Evolutionary conservation across 2,888 invertebrate genomes (phyloP).

Genomic region (Ochropleura leucogaster): DNA sequence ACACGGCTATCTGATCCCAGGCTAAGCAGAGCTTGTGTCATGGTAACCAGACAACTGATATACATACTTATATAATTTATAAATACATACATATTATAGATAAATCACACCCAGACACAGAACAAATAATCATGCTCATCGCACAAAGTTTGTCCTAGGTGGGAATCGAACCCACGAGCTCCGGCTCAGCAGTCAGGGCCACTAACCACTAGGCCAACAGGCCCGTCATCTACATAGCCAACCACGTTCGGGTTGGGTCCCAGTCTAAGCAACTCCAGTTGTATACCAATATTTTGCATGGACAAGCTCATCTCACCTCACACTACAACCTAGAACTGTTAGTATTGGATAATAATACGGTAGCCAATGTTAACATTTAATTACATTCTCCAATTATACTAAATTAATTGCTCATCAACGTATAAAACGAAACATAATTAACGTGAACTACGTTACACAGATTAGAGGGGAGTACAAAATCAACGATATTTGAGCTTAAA

Average conservation of each 20-base stretch:
- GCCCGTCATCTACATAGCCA: background rate
- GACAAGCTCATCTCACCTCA: background rate
- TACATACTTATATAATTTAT: too few relatives aligned
- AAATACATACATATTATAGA: too few relatives aligned
- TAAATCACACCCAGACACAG: too few relatives aligned
- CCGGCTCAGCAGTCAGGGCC: too few relatives aligned
- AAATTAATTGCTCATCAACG: background rate
- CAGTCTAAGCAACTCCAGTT: background rate
- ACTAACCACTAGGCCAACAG: too few relatives aligned
- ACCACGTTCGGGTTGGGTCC: background rate
- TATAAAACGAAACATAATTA: background rate
- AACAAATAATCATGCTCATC: too few relatives aligned
- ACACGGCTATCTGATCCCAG: too few relatives aligned
- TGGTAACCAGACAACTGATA: too few relatives aligned
- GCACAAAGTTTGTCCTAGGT: too few relatives aligned
- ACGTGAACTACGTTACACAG: background rate
- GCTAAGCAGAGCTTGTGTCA: too few relatives aligned
- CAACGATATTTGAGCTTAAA: slow-evolving; percentile 19
- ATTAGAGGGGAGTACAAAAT: slow-evolving; percentile 15
- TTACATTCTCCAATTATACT: slow-evolving; percentile 13
- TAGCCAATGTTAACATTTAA: background rate
- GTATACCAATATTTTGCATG: background rate
- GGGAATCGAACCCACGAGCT: too few relatives aligned
- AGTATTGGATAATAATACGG: background rate
- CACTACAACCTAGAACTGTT: background rate